phyloP scores from a whole-genome alignment of 2,888 invertebrate species.

The Hermaeophaga mercurialis region DNA sequence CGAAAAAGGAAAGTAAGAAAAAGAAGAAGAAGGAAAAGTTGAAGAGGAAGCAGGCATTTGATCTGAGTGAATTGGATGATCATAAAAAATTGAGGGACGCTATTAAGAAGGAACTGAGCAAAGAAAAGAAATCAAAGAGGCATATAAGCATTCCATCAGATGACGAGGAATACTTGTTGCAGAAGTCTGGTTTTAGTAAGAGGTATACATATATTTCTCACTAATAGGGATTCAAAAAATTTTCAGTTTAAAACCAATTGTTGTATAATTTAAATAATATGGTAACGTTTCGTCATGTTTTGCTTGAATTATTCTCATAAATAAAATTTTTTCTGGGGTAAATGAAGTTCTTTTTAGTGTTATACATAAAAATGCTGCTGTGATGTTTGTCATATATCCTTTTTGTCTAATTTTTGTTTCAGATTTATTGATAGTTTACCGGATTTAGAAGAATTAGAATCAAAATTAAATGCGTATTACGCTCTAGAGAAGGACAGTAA shows the following conservation, averaged over 20 bases:
- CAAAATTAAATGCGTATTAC: conserved; percentile 78
- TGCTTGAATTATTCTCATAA: too few species aligned
- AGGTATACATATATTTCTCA: too few species aligned
- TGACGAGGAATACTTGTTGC: conserved; percentile 59
- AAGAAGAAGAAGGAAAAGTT: conserved; percentile 76
- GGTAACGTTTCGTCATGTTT: too few species aligned
- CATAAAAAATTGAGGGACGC: conserved; percentile 71
- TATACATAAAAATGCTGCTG: too few species aligned
- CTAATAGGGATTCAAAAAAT: too few species aligned
- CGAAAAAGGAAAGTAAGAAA: conserved; percentile 76
- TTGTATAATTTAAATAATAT: too few species aligned
- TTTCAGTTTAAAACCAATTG: too few species aligned
- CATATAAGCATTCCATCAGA: conserved; percentile 55
- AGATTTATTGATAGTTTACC: conserved; percentile 72
- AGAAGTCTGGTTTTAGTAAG: conserved; percentile 57
- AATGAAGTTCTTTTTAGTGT: too few species aligned
- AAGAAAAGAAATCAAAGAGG: conserved; percentile 54
- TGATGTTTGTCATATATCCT: conserved; percentile 3
- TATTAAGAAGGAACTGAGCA: conserved; percentile 64
- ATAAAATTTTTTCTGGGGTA: too few species aligned
- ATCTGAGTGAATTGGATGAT: conserved; percentile 68
- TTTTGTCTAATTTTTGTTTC: conserved; percentile 38
- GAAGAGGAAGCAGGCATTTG: conserved; percentile 65
- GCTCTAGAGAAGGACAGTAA: conserved; percentile 73
- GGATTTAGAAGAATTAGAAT: conserved; percentile 76